Evolutionary conservation across 2,888 invertebrate genomes (phyloP), one percentile per base, ranked within the genome.

Genomic region (Leucophenga montana): DNA sequence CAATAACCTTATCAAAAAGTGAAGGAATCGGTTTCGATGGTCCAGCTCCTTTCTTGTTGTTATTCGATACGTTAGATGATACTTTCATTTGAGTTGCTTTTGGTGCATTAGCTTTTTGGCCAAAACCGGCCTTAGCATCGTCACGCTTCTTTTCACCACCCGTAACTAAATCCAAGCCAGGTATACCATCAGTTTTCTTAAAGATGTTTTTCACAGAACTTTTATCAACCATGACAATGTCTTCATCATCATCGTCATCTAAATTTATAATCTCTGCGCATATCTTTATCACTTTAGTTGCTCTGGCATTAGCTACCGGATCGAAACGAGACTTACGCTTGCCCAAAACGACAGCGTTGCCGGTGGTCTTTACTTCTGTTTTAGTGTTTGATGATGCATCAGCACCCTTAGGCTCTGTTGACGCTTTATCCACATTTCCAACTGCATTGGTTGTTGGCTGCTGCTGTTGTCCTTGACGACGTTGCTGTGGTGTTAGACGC

Each of bases 161-260:
- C 71, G 76, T 83, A 4, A 93, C 92, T 71, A 94, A 90, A 90
- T 94, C 94, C 70, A 94, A 89, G 0, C 94, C 94, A 11, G 94
- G 94, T 82, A 94, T 94, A 54, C 92, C 92, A 53, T 80, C 86
- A 13, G 70, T 78, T 71, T 84, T 82, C 67, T 85, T 85, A 65
- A 88, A 86, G 4, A 88, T 80, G 53, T 82, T 85, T 13, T 80
- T 76, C 71, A 86, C 18, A 16, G 50, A 13, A 16, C n/a, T 53
- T 11, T 18, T 50, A 1, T 13, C 39, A 18, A n/a, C 18, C 14
- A 33, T 61, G 27, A 22, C 16, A 2, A 13, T 54, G n/a, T 71
- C 74, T 3, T 77, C 73, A 9, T 80, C 80, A 0, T 82, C 84
- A 48, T 85, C 79, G 71, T 85, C 83, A 67, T 79, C 82, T 50